Evolutionary conservation across 2,797 vertebrate species (phyloP).

Genomic region (Acrossocheilus wenchowensis): DNA sequence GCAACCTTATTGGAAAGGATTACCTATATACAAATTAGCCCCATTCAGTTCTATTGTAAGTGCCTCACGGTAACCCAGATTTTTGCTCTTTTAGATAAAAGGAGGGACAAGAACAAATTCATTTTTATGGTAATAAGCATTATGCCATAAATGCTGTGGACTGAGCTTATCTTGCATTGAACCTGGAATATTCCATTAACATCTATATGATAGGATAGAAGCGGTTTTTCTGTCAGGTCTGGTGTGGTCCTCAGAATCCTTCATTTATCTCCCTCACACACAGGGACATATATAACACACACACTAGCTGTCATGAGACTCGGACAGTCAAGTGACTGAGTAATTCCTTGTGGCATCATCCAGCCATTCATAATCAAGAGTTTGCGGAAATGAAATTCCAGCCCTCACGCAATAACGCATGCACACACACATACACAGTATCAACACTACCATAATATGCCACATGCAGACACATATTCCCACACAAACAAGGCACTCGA

Average conservation of each 20-base stretch:
- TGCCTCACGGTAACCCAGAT: neutral
- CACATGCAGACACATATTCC: slow-evolving; percentile 56
- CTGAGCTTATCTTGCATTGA: neutral
- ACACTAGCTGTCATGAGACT: slow-evolving; percentile 50
- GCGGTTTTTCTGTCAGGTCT: neutral
- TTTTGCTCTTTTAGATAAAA: neutral
- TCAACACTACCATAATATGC: slow-evolving; percentile 30
- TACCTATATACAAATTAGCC: neutral
- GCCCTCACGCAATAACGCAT: slow-evolving; percentile 29
- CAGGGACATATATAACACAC: slow-evolving; percentile 35
- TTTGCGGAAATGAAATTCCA: slow-evolving; percentile 67
- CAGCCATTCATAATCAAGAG: slow-evolving; percentile 70
- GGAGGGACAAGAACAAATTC: neutral
- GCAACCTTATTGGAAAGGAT: neutral
- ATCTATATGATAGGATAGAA: neutral
- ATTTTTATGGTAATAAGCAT: neutral
- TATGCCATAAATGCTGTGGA: neutral
- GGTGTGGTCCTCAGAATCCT: neutral
- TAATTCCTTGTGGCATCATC: slow-evolving; percentile 62
- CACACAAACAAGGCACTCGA: slow-evolving; percentile 64
- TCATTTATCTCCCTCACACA: neutral
- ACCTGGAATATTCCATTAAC: neutral
- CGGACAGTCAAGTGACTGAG: slow-evolving; percentile 61
- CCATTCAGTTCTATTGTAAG: neutral
- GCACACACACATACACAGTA: slow-evolving; percentile 25